Evolutionary conservation across 2,888 invertebrate genomes (phyloP), one percentile per base, ranked within the genome.

Genomic region (Pristionchus fissidentatus): DNA sequence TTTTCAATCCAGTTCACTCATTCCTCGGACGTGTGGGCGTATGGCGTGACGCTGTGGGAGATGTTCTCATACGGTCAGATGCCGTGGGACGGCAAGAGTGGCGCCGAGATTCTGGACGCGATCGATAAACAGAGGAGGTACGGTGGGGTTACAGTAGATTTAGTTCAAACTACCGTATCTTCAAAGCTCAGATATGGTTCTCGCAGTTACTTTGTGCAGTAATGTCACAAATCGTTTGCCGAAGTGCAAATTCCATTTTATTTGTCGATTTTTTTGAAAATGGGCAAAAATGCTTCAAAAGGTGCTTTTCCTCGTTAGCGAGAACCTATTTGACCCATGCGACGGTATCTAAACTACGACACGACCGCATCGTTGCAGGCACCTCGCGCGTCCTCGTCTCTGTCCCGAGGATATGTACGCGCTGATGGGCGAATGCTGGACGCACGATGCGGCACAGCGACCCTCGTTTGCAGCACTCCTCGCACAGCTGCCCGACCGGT

Each of bases 31-130:
- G 97, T 98, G 0, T 99, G 98, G 98, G 97, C 98, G 0, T 99
- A 95, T 93, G 98, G 96, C 3, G 97, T 98, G 0, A 97, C 97
- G n/a, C 94, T 99, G 0, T 99, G 98, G 98, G 99, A 99, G 93
- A 97, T 98, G 96, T 99, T 98, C 93, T 97, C 97, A 0, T 98
- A 98, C 92, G 98, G 98, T 0, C 97, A 97, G 92, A 97, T 98
- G 93, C 99, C 99, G 0, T 99, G 98, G 98, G 96, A 96, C 0
- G 97, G 97, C 0, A 94, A 97, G 81, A 97, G 96, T 0, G 97
- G 97, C 0, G 95, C 96, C 88, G 97, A 97, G 93, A 98, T 98
- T 88, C 93, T 98, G 7, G 97, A 97, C 93, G 96, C 97, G 7
- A 97, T 98, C 84, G 98, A 98, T 93, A 95, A 96, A 85, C 32